Evolutionary conservation across 2,797 vertebrate species (phyloP), one percentile per base, ranked within the genome.

Genomic region (Garrulus glandarius): DNA sequence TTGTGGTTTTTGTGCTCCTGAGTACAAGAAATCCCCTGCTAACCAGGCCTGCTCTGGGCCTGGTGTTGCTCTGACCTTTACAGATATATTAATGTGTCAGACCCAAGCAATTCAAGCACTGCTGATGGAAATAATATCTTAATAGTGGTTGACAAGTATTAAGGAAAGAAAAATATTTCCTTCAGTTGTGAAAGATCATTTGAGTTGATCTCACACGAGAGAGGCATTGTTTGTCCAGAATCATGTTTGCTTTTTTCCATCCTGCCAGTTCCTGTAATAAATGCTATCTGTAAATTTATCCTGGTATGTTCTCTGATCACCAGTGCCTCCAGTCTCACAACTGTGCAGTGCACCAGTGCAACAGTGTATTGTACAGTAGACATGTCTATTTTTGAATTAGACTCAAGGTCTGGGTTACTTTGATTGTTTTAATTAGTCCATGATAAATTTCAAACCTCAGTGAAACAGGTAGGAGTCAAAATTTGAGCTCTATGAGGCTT

Each of bases 51-150:
- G n/a, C 49, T 76, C 39, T 55, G 29, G 26, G 36, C 29, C 30
- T 52, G 20, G 30, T 21, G 30, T 24, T 84, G 37, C 70, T 82
- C 59, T 84, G 70, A 94, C 86, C 55, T 95, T 90, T 88, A 55
- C 27, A 44, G 74, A 30, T 15, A 34, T 47, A 79, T 67, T 79
- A 69, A 72, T 26, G 23, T 88, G 77, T 92, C 87, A 84, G 47
- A 29, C 46, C 56, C 16, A 32, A 5, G 39, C 67, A 65, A 72
- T 72, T 65, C 55, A 72, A 57, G 39, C 16, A 4, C 15, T 76
- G 29, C 23, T 84, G 59, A 56, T 79, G 26, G 63, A 63, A 94
- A 69, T 32, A 50, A n/a, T 34, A 21, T 43, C 70, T 87, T 78
- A 55, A 84, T 72, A 69, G 30, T 44, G 15, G 26, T 2, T 82